These are phyloP conservation scores for Siphamia tubifer DNA, from an alignment of 2,113 vertebrate genomes.

Conservation along the genomic window DNA sequence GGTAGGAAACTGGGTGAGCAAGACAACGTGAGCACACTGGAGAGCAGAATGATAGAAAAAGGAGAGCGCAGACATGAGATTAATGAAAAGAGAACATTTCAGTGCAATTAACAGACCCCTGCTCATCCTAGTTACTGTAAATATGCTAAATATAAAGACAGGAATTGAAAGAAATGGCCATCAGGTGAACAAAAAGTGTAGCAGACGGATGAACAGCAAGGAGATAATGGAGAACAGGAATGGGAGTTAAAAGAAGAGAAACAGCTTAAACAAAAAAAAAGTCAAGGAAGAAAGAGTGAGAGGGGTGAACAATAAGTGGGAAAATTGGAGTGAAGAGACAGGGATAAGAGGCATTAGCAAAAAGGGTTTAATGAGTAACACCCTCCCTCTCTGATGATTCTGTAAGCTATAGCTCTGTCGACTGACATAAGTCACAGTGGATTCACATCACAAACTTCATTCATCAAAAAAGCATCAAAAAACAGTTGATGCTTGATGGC, in stretches of 20 bases:
- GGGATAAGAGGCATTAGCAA: not conserved
- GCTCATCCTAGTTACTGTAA: slow-evolving; percentile 20
- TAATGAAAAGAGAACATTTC: not conserved
- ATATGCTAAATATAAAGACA: not conserved
- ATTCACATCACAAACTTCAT: slow-evolving; percentile 31
- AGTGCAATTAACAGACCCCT: slow-evolving; percentile 30
- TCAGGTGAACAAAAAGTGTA: no score
- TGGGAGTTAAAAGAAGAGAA: no score
- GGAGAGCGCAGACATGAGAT: not conserved
- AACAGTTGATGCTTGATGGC: slow-evolving; percentile 17
- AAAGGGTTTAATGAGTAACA: not conserved
- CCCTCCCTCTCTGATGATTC: not conserved
- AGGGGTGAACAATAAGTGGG: not conserved
- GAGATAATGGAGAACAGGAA: no score
- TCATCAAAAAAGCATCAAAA: slow-evolving; percentile 28
- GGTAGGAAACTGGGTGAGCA: slow-evolving; percentile 22
- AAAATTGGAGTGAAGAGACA: slow-evolving; percentile 4
- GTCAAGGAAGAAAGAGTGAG: not conserved
- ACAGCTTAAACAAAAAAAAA: not conserved
- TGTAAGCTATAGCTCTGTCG: not conserved
- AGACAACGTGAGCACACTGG: not conserved
- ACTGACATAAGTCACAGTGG: slow-evolving; percentile 9
- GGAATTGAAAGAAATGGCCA: not conserved
- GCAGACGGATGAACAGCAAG: not conserved
- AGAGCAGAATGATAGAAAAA: not conserved